Conservation (phyloP, 2,113 vertebrate species). For the Aspidoscelis tigris region DNA sequence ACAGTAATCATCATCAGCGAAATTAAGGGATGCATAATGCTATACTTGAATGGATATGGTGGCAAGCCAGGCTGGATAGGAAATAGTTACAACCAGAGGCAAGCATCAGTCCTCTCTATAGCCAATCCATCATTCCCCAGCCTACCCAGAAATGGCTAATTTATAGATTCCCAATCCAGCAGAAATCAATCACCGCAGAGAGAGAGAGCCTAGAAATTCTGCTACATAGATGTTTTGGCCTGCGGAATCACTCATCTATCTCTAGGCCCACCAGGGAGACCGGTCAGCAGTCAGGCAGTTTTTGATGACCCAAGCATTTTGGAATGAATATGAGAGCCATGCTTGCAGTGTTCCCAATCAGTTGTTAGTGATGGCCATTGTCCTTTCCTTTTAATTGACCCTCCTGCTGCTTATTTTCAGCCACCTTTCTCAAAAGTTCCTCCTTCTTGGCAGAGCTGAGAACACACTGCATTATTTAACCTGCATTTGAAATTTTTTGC, state of each 20-base stretch:
- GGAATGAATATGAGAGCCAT: not conserved
- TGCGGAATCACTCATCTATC: slow-evolving; percentile 27
- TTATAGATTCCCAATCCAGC: slow-evolving; percentile 27
- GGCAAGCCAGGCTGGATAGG: not conserved
- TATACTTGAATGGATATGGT: no score
- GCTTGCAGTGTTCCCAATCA: slow-evolving; percentile 34
- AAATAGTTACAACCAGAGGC: slow-evolving; percentile 27
- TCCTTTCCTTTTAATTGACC: not conserved
- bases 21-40: no score
- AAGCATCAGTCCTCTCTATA: not conserved
- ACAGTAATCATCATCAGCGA: not conserved
- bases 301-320: not conserved
- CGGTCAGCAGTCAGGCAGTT: not conserved
- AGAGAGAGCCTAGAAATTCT: slow-evolving; percentile 24
- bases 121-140: slow-evolving; percentile 13
- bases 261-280: slow-evolving; percentile 12
- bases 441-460: not conserved
- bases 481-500: slow-evolving; percentile 31
- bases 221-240: not conserved
- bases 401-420: not conserved
- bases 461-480: slow-evolving; percentile 21
- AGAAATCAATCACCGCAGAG: slow-evolving; percentile 34
- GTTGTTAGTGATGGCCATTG: not conserved
- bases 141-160: slow-evolving; percentile 33
- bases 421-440: slow-evolving; percentile 20